phyloP scores from a whole-genome alignment of 2,888 invertebrate genomes.

The Morpho deidamia region DNA sequence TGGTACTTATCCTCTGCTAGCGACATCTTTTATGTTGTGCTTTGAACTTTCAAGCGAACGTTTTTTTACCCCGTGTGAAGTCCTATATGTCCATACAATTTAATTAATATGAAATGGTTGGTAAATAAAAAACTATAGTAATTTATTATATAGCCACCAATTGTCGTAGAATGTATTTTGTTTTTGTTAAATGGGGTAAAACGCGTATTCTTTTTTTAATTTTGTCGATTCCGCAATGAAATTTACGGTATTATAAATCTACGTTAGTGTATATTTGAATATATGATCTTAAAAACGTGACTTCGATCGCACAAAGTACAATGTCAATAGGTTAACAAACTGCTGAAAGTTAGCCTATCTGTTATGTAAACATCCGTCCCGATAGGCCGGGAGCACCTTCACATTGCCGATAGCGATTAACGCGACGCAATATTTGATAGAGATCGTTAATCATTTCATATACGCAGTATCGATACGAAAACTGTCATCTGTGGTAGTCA shows the following conservation, averaged over 20 bases:
- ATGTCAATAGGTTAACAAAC: slow-evolving; percentile 36
- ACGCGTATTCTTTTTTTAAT: neutral
- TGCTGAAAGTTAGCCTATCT: slow-evolving; percentile 42
- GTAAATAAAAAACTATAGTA: too few relatives aligned
- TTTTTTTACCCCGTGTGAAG: too few relatives aligned
- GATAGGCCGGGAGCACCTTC: slow-evolving; percentile 27
- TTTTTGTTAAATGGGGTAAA: neutral
- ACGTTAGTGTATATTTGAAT: neutral
- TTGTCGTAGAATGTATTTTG: too few relatives aligned
- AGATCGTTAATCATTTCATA: neutral
- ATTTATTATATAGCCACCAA: too few relatives aligned
- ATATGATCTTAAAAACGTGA: slow-evolving; percentile 14
- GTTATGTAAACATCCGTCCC: slow-evolving; percentile 51
- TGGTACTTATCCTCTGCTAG: too few relatives aligned
- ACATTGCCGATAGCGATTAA: slow-evolving; percentile 7
- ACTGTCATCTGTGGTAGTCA: too few relatives aligned
- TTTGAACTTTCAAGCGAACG: too few relatives aligned
- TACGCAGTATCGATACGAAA: neutral
- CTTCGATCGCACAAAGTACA: slow-evolving; percentile 21
- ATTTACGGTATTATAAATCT: too few relatives aligned
- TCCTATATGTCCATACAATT: too few relatives aligned
- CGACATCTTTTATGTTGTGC: too few relatives aligned
- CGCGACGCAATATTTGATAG: neutral
- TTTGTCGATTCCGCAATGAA: too few relatives aligned
- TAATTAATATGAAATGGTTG: too few relatives aligned